Conservation (phyloP, 2,797 vertebrate species). For the Phoebastria nigripes region DNA sequence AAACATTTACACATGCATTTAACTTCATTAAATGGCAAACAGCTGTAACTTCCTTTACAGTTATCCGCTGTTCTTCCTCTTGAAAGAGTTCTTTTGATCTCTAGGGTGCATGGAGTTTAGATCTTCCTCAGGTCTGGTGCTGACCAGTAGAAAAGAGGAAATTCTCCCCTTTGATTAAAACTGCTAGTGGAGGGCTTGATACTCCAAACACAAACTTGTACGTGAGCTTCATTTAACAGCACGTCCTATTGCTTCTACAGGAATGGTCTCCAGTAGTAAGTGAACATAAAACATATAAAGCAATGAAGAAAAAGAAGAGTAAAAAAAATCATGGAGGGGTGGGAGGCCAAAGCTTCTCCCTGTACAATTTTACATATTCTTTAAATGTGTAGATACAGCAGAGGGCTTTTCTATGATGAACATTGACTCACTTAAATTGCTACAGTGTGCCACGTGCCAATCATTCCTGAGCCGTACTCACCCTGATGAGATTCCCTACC, state of each 20-base stretch:
- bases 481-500: not conserved
- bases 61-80: conserved; percentile 14
- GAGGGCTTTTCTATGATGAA: not conserved
- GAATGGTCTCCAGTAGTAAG: not conserved
- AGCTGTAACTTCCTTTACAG: conserved; percentile 46
- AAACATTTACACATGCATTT: conserved; percentile 54
- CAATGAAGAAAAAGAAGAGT: not conserved
- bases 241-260: not conserved
- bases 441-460: not conserved
- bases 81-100: conserved; percentile 41
- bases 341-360: not conserved
- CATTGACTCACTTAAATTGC: not conserved
- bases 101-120: not conserved
- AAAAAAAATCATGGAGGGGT: not conserved
- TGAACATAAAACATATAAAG: not conserved
- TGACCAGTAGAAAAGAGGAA: conserved; percentile 10
- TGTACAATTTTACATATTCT: not conserved
- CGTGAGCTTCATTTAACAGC: not conserved
- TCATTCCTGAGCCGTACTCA: not conserved
- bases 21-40: conserved; percentile 55
- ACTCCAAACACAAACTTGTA: not conserved
- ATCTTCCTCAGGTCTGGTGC: not conserved
- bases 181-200: not conserved
- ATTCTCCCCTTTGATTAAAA: not conserved
- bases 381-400: not conserved